These are phyloP conservation scores for Scrobipalpa costella DNA, from an alignment of 2,888 invertebrate genomes.

Conservation along the genomic window DNA sequence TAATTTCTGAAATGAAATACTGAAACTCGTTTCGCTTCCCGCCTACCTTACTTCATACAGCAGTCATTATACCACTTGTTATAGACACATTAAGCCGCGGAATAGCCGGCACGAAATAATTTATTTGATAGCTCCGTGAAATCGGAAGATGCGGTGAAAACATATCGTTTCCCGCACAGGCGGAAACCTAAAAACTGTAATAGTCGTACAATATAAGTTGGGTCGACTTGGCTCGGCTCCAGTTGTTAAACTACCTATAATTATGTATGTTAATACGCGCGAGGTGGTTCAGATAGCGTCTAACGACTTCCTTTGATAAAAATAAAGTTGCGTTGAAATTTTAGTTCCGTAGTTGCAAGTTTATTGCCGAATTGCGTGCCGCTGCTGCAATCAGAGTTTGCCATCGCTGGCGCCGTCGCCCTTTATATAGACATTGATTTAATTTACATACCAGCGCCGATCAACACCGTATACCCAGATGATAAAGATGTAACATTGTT, in stretches of 20 bases:
- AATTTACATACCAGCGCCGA: conserved; percentile 68
- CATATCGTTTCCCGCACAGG: conserved; percentile 62
- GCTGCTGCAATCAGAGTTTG: conserved; percentile 61
- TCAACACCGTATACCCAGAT: conserved; percentile 47
- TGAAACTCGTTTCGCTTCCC: conserved; percentile 4
- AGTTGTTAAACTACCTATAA: conserved; percentile 77
- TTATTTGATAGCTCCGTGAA: conserved; percentile 35
- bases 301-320: conserved; percentile 80
- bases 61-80: conserved; percentile 19
- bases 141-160: conserved; percentile 55
- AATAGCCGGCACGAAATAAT: conserved; percentile 23
- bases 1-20: background rate
- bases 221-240: conserved; percentile 70
- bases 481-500: conserved; percentile 49
- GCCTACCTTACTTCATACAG: conserved; percentile 15
- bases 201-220: conserved; percentile 64
- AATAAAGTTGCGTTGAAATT: conserved; percentile 81
- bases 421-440: conserved; percentile 79
- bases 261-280: conserved; percentile 79
- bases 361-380: conserved; percentile 77
- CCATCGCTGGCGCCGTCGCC: conserved; percentile 69
- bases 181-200: conserved; percentile 71
- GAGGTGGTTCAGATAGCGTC: conserved; percentile 77
- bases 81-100: conserved; percentile 23
- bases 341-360: conserved; percentile 77